Conservation (phyloP, 2,113 vertebrate species). For the Aramus guarauna region DNA sequence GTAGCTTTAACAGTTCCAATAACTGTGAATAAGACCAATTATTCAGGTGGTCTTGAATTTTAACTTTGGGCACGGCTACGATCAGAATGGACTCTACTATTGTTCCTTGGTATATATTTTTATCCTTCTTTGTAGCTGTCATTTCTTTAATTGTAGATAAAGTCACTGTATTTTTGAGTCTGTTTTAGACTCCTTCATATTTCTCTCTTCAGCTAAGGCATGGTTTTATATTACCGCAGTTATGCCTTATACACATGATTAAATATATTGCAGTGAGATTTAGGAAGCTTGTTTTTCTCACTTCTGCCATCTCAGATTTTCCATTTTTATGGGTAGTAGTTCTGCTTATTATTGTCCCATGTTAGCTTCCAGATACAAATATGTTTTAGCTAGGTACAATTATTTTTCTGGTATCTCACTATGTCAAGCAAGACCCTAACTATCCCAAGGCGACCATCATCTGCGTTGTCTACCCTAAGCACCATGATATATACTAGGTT, state of each 20-base stretch:
- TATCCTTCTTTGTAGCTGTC: background rate
- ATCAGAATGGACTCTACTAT: background rate
- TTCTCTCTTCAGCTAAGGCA: background rate
- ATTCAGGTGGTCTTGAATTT: background rate
- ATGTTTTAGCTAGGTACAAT: background rate
- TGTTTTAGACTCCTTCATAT: background rate
- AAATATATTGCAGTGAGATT: background rate
- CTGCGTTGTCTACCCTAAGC: background rate
- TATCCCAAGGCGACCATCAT: background rate
- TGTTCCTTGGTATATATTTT: background rate
- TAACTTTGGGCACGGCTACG: background rate
- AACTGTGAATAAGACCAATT: background rate
- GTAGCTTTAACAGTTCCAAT: background rate
- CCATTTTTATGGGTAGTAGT: background rate
- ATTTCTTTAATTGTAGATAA: background rate
- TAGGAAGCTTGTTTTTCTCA: background rate
- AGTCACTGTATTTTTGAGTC: background rate
- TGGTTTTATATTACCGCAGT: background rate
- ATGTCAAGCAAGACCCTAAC: background rate
- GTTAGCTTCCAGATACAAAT: background rate
- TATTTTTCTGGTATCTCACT: background rate
- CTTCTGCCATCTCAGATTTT: background rate
- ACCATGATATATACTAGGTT: background rate
- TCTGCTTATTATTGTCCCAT: background rate
- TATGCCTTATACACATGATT: background rate